These are phyloP conservation scores for Lasioglossum figueresi DNA, from an alignment of 2,888 invertebrate species.

Conservation along the genomic window DNA sequence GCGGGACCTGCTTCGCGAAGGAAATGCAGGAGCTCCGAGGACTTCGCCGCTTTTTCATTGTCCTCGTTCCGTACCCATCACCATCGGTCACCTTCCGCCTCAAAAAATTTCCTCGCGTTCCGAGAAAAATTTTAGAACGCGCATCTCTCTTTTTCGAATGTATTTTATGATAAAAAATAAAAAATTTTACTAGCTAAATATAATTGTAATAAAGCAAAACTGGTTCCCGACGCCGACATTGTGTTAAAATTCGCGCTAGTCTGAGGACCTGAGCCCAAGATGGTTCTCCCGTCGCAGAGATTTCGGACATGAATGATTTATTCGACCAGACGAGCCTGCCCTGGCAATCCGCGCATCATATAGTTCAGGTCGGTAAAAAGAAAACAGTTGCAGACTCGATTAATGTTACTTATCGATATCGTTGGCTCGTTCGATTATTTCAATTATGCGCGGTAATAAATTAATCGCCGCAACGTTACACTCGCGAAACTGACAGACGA, in stretches of 20 bases:
- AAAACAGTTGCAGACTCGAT: slow-evolving; percentile 4
- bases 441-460: slow-evolving; percentile 34
- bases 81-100: no score
- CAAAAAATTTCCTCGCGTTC: slow-evolving; percentile 18
- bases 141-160: no score
- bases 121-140: background rate
- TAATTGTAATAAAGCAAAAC: background rate
- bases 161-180: no score
- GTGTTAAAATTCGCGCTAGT: slow-evolving; percentile 15
- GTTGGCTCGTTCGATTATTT: slow-evolving; percentile 23
- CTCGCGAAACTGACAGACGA: slow-evolving; percentile 16
- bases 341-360: slow-evolving; percentile 25
- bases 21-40: background rate
- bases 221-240: background rate
- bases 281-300: slow-evolving; percentile 43
- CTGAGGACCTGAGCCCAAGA: slow-evolving; percentile 52
- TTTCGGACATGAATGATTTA: slow-evolving; percentile 59
- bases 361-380: background rate
- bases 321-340: slow-evolving; percentile 15
- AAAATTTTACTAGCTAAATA: background rate
- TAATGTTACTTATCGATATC: slow-evolving; percentile 38
- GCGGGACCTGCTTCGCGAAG: slow-evolving; percentile 32
- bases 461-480: slow-evolving; percentile 7
- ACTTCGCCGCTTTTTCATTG: slow-evolving; percentile 15
- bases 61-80: background rate